Evolutionary conservation across 2,888 invertebrate species (phyloP), one percentile per base, ranked within the genome.

Genomic region (Campoplex nolae): DNA sequence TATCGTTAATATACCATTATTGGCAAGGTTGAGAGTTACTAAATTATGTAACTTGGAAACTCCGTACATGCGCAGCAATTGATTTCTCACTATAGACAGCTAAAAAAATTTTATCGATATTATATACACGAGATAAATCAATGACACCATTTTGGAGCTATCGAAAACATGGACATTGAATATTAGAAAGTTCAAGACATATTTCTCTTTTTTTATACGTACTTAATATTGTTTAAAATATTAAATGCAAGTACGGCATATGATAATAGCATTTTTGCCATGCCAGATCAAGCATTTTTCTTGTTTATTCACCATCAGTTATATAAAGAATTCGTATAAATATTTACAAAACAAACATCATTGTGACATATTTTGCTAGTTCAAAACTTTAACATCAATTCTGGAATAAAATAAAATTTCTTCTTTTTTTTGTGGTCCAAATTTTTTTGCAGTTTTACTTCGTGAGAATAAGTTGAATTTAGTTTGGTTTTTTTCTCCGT

Each of bases 1-100:
- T 92, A 98, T 98, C 83, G 97, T 97, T 68, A 98, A 95, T 89
- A 99, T 98, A 76, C 97, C 97, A 95, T 99, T 99, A 93, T 98
- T 97, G 88, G 98, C 97, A 70, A 99, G 95, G 94, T 98, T 97
- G 88, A 99, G 95, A 65, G 97, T 96, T 58, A 97, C 96, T 79
- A 99, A 95, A 93, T 97, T 97, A 88, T 97, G 97, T 86, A 99
- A 95, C 77, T 97, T 96, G 87, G 97, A 97, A 48, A 98, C 97
- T 83, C 98, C 97, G 93, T 97, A 97, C 98, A 98, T 98, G 83
- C 98, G 97, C 67, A 98, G 95, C 77, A 98, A 95, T 92, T 97
- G 97, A 95, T 99, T 99, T 93, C 97, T 97, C 92, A 97, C 97
- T 92, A 97, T 96, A 84, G 98, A 98, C 74, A 98, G 95, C 98